Evolutionary conservation across 2,888 invertebrate species (phyloP), one percentile per base, ranked within the genome.

Genomic region (Trilocha varians): DNA sequence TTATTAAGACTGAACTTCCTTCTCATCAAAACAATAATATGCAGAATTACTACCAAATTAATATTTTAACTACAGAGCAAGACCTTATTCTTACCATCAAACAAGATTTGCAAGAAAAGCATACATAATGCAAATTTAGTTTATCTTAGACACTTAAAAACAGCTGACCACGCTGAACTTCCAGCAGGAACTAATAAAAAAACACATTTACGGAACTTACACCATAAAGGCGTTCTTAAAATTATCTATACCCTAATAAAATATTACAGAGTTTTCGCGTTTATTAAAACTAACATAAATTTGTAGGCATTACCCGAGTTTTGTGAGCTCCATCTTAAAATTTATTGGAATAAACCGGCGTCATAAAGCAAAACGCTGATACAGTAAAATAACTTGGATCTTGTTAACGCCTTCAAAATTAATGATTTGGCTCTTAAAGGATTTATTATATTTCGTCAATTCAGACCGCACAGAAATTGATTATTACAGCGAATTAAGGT

Each of bases 261-360:
- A 25, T 25, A 25, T 25, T 25, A 4, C 25, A 1, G 25, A 25
- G 25, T 11, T 25, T 11, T 25, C 3, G 6, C n/a, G n/a, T 36
- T 36, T 36, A 36, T 15, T 16, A 16, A 15, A 36, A 16, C 16
- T 16, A 36, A 36, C 16, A 36, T 36, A 16, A 25, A 25, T 25
- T 25, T 25, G 25, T 25, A 33, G 18, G 14, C 11, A 32, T 39
- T 38, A 17, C 34, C 25, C 16, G 37, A 25, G 36, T 34, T 38
- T 34, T 8, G 35, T 9, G 33, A 32, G 48, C 39, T 44, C 45
- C 48, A 43, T 41, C 49, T 48, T 41, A 47, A 55, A 60, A 56
- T 58, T 62, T 64, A 57, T 56, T 57, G 58, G 64, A 60, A 65
- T 58, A 59, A 61, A 61, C 53, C 49, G 47, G 45, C 45, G 35